phyloP scores from a whole-genome alignment of 2,113 vertebrate genomes.

The Xenopus borealis region DNA sequence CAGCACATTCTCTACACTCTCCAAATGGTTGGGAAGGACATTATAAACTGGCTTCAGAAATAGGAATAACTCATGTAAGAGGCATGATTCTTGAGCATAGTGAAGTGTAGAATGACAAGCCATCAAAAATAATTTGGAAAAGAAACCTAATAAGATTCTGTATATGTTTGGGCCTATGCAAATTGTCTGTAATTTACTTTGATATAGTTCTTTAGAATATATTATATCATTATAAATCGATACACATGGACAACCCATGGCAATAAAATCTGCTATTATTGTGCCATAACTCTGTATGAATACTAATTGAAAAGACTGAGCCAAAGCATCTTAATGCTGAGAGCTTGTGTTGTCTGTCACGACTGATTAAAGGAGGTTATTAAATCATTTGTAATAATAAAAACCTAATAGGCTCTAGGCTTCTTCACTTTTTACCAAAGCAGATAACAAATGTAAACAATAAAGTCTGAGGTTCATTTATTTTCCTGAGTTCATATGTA shows the following conservation, averaged over 20 bases:
- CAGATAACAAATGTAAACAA: constrained; percentile 37
- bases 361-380: constrained; percentile 29
- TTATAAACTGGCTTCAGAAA: too few relatives aligned
- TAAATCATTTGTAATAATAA: constrained; percentile 44
- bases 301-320: background rate
- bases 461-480: constrained; percentile 25
- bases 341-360: constrained; percentile 2
- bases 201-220: background rate
- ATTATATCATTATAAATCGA: background rate
- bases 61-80: too few relatives aligned
- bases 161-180: background rate
- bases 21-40: too few relatives aligned
- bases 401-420: constrained; percentile 21
- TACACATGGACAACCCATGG: background rate
- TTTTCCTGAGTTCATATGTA: constrained; percentile 8
- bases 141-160: background rate
- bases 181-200: background rate
- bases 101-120: background rate
- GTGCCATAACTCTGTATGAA: background rate
- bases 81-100: too few relatives aligned
- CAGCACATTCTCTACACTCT: too few relatives aligned
- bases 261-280: background rate
- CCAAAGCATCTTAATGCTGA: background rate
- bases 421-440: background rate
- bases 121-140: background rate